phyloP scores from a whole-genome alignment of 2,888 invertebrate genomes.

The Troides aeacus region DNA sequence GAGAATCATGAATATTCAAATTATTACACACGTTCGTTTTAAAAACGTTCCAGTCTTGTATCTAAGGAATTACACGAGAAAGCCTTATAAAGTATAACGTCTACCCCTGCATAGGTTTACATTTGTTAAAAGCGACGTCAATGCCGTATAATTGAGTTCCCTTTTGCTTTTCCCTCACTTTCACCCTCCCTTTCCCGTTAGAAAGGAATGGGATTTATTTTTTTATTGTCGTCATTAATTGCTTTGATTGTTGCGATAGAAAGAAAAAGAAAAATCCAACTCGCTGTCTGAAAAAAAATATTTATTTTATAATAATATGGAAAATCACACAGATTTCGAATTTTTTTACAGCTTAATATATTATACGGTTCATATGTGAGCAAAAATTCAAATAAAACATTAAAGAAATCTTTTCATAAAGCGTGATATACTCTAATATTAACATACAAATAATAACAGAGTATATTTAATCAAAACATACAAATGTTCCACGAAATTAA shows the following conservation, averaged over 20 bases:
- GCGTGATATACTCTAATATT: too few species aligned
- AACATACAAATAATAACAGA: too few species aligned
- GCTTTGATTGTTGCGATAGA: constrained; percentile 69
- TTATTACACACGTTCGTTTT: background rate
- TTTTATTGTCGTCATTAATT: constrained; percentile 62
- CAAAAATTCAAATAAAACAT: too few species aligned
- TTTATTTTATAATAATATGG: background rate
- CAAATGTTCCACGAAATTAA: too few species aligned
- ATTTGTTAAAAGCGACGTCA: constrained; percentile 24
- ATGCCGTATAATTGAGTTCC: constrained; percentile 49
- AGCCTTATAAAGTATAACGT: constrained; percentile 14
- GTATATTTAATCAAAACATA: too few species aligned
- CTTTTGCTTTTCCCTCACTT: constrained; percentile 38
- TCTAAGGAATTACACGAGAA: background rate
- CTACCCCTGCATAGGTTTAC: constrained; percentile 10
- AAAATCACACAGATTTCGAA: too few species aligned
- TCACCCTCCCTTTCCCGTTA: constrained; percentile 33
- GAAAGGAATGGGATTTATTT: constrained; percentile 45
- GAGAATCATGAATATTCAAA: too few species aligned
- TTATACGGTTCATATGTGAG: too few species aligned
- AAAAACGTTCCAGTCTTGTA: background rate
- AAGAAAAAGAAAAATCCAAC: constrained; percentile 44
- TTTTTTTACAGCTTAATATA: too few species aligned
- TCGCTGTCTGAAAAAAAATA: background rate
- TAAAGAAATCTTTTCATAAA: too few species aligned